Conservation (phyloP, 2,797 vertebrate genomes). For the Cryptoprocta ferox region DNA sequence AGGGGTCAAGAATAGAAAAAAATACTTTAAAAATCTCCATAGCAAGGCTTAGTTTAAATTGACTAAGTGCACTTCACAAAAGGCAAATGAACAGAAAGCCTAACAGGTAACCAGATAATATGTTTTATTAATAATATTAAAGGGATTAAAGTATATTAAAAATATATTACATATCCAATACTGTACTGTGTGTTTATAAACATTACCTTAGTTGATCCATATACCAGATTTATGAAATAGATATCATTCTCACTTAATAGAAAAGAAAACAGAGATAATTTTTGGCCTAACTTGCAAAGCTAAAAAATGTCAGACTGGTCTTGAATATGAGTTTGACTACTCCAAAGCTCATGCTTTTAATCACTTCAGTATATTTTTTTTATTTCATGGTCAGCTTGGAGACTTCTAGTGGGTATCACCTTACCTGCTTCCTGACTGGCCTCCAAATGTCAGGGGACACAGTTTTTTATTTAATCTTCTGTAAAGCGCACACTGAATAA, state of each 20-base stretch:
- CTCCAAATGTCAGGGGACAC: not conserved
- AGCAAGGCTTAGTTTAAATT: not conserved
- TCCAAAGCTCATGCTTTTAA: not conserved
- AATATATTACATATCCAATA: not conserved
- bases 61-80: not conserved
- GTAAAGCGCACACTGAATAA: not conserved
- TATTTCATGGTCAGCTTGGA: not conserved
- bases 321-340: not conserved
- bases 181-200: not conserved
- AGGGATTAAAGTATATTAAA: not conserved
- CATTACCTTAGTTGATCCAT: not conserved
- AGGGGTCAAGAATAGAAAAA: not conserved
- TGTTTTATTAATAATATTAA: not conserved
- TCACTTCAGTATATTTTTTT: not conserved
- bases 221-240: not conserved
- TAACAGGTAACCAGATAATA: not conserved
- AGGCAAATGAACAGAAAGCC: not conserved
- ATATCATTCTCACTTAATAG: not conserved
- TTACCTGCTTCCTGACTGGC: not conserved
- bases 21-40: not conserved
- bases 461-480: not conserved
- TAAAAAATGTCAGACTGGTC: not conserved
- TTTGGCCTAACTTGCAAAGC: not conserved
- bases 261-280: not conserved
- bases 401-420: not conserved